Conservation (phyloP, 2,113 vertebrate species). For the Sapajus apella region DNA sequence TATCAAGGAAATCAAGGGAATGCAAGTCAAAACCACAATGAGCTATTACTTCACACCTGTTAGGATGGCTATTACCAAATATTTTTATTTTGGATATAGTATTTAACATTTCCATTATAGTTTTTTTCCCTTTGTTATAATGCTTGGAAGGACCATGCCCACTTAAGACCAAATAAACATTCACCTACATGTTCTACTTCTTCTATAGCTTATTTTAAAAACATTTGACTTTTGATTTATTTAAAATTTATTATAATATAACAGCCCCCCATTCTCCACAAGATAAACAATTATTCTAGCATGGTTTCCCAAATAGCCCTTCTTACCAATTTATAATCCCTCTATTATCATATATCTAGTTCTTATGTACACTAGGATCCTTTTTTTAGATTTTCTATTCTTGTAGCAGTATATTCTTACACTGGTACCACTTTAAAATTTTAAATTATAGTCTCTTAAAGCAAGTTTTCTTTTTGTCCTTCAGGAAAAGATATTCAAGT, state of each 20-base stretch:
- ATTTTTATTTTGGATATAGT: constrained; percentile 32
- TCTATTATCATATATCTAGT: background rate
- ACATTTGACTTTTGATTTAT: constrained; percentile 34
- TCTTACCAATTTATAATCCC: background rate
- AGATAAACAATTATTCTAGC: background rate
- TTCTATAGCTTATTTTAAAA: constrained; percentile 16
- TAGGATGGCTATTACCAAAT: background rate
- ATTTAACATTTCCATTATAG: constrained; percentile 31
- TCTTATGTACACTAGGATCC: background rate
- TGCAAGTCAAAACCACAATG: constrained; percentile 43
- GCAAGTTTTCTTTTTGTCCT: constrained; percentile 39
- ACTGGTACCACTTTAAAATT: background rate
- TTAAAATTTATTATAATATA: constrained; percentile 17
- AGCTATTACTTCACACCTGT: constrained; percentile 21
- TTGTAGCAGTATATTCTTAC: background rate
- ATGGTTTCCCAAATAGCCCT: background rate
- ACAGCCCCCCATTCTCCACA: background rate
- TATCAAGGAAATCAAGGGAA: background rate
- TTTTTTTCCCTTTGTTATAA: constrained; percentile 39
- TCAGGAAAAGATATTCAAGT: constrained; percentile 24
- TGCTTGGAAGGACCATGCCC: background rate
- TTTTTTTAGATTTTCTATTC: background rate
- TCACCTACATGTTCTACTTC: constrained; percentile 1
- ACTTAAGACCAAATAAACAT: constrained; percentile 26
- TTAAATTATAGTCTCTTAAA: constrained; percentile 15